phyloP scores from a whole-genome alignment of 2,888 invertebrate genomes.

The Lepidochrysops patricia region DNA sequence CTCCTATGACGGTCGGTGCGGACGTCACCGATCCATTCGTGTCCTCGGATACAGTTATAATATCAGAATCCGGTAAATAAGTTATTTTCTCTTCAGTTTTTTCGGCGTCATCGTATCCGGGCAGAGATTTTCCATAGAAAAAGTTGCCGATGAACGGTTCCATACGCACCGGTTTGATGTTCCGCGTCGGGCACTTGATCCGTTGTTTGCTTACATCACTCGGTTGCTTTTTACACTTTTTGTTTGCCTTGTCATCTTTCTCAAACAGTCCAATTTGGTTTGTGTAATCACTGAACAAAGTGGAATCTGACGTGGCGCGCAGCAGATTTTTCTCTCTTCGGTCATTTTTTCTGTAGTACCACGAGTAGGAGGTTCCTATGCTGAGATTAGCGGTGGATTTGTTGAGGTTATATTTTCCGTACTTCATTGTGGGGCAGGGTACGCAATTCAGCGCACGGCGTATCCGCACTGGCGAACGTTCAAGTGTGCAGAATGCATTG shows the following conservation, averaged over 20 bases:
- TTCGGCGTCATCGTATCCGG: constrained; percentile 49
- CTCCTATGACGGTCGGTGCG: constrained; percentile 42
- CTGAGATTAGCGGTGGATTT: constrained; percentile 63
- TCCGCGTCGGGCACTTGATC: constrained; percentile 49
- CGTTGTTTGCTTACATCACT: constrained; percentile 59
- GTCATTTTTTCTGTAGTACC: constrained; percentile 67
- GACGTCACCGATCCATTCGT: constrained; percentile 51
- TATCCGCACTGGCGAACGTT: constrained; percentile 47
- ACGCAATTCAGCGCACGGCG: constrained; percentile 46
- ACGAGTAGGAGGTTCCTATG: constrained; percentile 66
- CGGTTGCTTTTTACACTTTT: constrained; percentile 55
- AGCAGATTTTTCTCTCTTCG: constrained; percentile 48
- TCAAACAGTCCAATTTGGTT: constrained; percentile 67
- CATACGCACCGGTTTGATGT: constrained; percentile 56
- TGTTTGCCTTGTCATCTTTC: constrained; percentile 35
- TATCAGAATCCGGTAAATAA: constrained; percentile 63
- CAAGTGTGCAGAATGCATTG: constrained; percentile 47
- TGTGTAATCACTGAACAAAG: constrained; percentile 68
- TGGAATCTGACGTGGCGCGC: constrained; percentile 64
- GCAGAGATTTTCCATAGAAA: constrained; percentile 61
- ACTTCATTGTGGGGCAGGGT: constrained; percentile 57
- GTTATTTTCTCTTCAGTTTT: constrained; percentile 59
- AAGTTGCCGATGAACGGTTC: constrained; percentile 67
- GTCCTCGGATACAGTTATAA: constrained; percentile 56
- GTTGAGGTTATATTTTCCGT: constrained; percentile 70